Conservation (phyloP, 1,140 invertebrate genomes). For the Danaus melanippus region DNA sequence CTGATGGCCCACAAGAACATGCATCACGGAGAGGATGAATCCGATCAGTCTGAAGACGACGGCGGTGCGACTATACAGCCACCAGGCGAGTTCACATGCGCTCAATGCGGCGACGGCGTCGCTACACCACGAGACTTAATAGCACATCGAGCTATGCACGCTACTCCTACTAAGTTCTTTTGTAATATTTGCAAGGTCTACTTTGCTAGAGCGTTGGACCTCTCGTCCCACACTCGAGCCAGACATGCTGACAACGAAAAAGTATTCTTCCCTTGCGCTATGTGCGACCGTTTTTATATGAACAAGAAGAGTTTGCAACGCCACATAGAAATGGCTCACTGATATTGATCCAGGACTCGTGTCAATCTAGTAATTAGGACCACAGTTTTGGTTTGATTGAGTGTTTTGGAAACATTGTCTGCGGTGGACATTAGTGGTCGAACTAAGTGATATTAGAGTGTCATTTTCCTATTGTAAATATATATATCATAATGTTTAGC, state of each 20-base stretch:
- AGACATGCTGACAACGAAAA: slow-evolving; percentile 68
- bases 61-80: slow-evolving; percentile 33
- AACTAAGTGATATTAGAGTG: slow-evolving; percentile 18
- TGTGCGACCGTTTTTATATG: slow-evolving; percentile 69
- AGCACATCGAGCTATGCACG: slow-evolving; percentile 63
- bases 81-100: slow-evolving; percentile 58
- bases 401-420: too few relatives aligned
- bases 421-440: slow-evolving; percentile 2
- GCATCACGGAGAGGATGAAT: slow-evolving; percentile 45
- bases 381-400: too few relatives aligned
- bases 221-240: slow-evolving; percentile 73
- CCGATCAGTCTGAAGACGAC: slow-evolving; percentile 52
- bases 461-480: slow-evolving; percentile 33
- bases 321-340: slow-evolving; percentile 66
- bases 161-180: slow-evolving; percentile 60
- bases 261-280: slow-evolving; percentile 66
- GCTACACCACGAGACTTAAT: slow-evolving; percentile 62
- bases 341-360: slow-evolving; percentile 21
- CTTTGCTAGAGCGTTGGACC: slow-evolving; percentile 69
- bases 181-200: slow-evolving; percentile 74
- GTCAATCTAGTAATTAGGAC: too few relatives aligned
- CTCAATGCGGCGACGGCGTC: slow-evolving; percentile 62
- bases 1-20: slow-evolving; percentile 34
- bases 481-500: neutral
- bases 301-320: slow-evolving; percentile 70